These are phyloP conservation scores for Blastobasis adustella DNA, from an alignment of 2,888 invertebrate genomes.

Conservation along the genomic window DNA sequence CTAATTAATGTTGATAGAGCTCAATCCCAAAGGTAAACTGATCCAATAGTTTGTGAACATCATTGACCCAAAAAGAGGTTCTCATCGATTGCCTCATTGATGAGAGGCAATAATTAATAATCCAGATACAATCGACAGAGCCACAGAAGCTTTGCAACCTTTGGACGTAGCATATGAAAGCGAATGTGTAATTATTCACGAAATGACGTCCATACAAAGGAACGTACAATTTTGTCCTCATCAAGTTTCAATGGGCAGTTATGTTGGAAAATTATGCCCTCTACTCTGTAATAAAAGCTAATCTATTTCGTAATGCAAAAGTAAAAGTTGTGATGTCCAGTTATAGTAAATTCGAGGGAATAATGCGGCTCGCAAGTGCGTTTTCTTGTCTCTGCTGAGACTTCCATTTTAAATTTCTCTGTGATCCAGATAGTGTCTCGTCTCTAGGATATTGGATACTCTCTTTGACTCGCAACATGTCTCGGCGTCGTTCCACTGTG, in stretches of 20 bases:
- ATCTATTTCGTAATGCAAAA: conserved; percentile 32
- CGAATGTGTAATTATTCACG: conserved; percentile 32
- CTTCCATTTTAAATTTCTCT: conserved; percentile 3
- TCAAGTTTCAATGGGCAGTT: conserved; percentile 29
- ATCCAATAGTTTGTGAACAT: conserved; percentile 38
- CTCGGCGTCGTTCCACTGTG: conserved; percentile 5
- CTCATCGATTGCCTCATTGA: conserved; percentile 37
- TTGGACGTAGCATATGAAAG: conserved; percentile 23
- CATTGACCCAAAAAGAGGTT: conserved; percentile 49
- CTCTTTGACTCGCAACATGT: conserved; percentile 12
- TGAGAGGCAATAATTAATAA: conserved; percentile 46
- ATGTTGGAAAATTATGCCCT: conserved; percentile 29
- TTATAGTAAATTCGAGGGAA: no score
- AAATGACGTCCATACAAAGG: conserved; percentile 38
- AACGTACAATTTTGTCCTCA: conserved; percentile 47
- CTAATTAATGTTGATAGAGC: conserved; percentile 29
- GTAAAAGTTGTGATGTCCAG: conserved; percentile 27
- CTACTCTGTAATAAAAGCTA: conserved; percentile 28
- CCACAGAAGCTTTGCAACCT: conserved; percentile 13
- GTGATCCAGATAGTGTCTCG: conserved; percentile 14
- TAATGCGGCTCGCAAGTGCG: no score
- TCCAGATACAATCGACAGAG: conserved; percentile 22
- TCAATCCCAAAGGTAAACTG: conserved; percentile 35
- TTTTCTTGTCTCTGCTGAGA: no score
- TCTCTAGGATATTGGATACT: conserved; percentile 30